A percentile compares a stretch with the other conserved stretches of the same genome.
These are phyloP conservation scores for Campylorhamphus procurvoides DNA, from an alignment of 2,113 vertebrate genomes.

Conservation along the genomic window DNA sequence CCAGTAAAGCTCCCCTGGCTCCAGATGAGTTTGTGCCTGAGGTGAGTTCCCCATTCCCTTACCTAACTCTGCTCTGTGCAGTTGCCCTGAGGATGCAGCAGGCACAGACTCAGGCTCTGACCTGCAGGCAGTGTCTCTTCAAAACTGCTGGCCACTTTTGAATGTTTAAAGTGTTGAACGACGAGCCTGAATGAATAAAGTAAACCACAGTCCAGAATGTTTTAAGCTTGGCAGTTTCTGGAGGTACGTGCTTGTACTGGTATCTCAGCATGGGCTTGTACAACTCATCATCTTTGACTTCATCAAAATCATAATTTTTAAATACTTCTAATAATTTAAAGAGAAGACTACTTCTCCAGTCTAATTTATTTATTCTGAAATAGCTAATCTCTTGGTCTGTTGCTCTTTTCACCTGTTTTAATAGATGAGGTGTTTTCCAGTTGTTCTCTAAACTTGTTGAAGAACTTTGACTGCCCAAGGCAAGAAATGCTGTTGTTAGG, in stretches of 20 bases:
- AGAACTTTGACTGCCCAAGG: neutral
- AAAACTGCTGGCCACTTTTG: neutral
- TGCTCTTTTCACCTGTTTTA: neutral
- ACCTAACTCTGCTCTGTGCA: neutral
- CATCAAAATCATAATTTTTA: neutral
- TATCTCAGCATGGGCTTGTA: neutral
- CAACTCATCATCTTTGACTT: neutral
- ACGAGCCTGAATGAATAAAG: neutral
- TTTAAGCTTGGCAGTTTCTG: neutral
- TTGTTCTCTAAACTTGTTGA: neutral
- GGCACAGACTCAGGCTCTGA: neutral
- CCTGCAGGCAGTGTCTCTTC: neutral
- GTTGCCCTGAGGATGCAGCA: neutral
- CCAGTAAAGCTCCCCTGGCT: neutral
- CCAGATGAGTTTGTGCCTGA: neutral
- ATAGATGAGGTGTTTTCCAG: neutral
- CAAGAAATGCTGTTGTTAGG: neutral
- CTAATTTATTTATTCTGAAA: neutral
- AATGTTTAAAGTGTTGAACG: neutral
- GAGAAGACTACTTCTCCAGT: neutral
- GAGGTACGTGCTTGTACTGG: neutral
- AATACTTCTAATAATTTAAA: neutral
- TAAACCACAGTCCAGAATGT: neutral
- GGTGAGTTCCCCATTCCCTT: neutral
- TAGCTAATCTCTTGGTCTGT: neutral